Percentiles rank a stretch among this genome's conserved stretches.
Evolutionary conservation across 2,113 vertebrate genomes (phyloP).

Genomic region (Lepisosteus oculatus): DNA sequence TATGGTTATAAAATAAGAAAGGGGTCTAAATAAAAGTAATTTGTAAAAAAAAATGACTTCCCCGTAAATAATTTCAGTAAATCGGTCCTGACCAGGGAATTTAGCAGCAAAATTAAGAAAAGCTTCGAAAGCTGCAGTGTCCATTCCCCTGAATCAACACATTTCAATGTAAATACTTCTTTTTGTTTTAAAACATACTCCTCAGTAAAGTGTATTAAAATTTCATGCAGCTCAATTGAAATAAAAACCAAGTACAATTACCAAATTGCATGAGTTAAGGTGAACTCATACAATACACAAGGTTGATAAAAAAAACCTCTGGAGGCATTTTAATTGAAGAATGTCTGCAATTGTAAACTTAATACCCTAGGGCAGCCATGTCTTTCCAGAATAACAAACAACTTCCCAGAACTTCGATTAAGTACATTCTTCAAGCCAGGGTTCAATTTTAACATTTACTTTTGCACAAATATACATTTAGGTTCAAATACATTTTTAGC

Average conservation of each 20-base stretch:
- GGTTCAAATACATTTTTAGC: background rate
- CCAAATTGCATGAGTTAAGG: background rate
- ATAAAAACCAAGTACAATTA: background rate
- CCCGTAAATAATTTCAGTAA: background rate
- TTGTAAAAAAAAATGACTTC: background rate
- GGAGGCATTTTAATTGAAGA: background rate
- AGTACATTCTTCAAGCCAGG: background rate
- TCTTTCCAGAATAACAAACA: too few species aligned
- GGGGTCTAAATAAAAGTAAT: background rate
- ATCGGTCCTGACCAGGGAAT: background rate
- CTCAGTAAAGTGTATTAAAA: conserved; percentile 3
- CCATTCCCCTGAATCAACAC: background rate
- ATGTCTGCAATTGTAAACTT: background rate
- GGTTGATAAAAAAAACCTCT: background rate
- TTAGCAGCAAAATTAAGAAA: conserved; percentile 1
- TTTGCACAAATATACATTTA: background rate
- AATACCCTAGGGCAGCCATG: too few species aligned
- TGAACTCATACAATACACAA: background rate
- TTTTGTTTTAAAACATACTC: background rate
- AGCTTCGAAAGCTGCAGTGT: background rate
- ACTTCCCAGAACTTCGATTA: background rate
- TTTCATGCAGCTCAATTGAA: background rate
- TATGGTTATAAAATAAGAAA: background rate
- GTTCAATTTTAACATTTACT: conserved; percentile 5
- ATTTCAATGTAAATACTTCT: background rate